Evolutionary conservation across 1,140 invertebrate species (phyloP), one percentile per base, ranked within the genome.

Genomic region (Drosophila pachea): DNA sequence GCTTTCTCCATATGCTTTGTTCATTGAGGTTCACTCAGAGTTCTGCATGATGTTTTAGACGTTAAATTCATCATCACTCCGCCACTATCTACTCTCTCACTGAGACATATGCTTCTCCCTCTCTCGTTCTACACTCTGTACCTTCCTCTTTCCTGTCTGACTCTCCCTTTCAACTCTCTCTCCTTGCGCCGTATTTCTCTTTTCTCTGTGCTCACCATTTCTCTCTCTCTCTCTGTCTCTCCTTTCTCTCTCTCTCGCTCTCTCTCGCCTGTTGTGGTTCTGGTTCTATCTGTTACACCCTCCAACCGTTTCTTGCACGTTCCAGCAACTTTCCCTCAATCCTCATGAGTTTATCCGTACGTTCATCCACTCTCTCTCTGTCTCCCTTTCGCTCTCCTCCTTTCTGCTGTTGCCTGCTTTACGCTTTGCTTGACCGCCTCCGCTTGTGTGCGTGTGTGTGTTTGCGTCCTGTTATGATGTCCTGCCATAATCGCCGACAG

Each of bases 401-500:
- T 47, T 47, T 53, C 36, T 50, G 56, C 55, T 50, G 29, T 59
- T 55, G 63, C 22, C 22, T 22, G 22, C 63, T 66, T 71, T 14
- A n/a, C 59, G 62, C 62, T 66, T 70, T 29, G 40, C 52, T 4
- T 45, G 32, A 8, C 11, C 36, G 14, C 31, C 4, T 49, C 14
- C 4, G 45, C 7, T 53, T 16, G 22, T 70, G 40, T 31, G 36
- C 31, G 22, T 68, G 9, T n/a, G 33, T 42, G 60, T 63, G 40
- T 45, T 1, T 53, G 49, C 49, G 45, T 66, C 40, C 62, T 65
- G 75, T 76, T 50, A 45, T 86, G 69, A 67, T 76, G 68, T 56
- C 70, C 62, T 74, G 22, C 22, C 22, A 22, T 86, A 88, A 77
- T 70, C 69, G 66, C 89, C 92, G 92, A 90, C 92, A 95, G 92